Evolutionary conservation across 2,888 invertebrate genomes (phyloP).

Genomic region (Drosophila bunnanda): DNA sequence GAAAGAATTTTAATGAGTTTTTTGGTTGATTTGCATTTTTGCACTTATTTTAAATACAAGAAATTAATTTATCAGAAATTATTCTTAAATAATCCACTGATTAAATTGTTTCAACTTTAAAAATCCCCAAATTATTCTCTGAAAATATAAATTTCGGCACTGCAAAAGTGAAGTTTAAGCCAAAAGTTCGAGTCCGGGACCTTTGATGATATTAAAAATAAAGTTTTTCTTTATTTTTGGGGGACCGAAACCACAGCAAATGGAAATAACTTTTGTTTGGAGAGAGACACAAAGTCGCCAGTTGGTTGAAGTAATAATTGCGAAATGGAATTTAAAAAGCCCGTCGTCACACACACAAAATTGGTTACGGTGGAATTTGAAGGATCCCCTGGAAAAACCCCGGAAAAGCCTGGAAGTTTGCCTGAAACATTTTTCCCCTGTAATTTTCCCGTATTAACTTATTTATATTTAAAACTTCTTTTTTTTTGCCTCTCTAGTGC

Average conservation of each 20-base stretch:
- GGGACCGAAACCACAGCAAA: slow-evolving; percentile 19
- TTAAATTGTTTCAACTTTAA: background rate
- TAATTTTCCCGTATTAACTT: background rate
- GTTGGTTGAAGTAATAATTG: slow-evolving; percentile 6
- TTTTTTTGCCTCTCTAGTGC: background rate
- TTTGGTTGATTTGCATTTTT: background rate
- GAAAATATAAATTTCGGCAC: background rate
- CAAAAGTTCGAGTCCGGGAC: slow-evolving; percentile 5
- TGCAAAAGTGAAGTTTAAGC: slow-evolving; percentile 3
- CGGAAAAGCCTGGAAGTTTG: too few species aligned
- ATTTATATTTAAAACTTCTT: slow-evolving; percentile 10
- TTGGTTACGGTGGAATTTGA: slow-evolving; percentile 6
- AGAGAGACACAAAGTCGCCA: slow-evolving; percentile 9
- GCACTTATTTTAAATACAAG: too few species aligned
- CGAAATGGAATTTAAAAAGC: slow-evolving; percentile 14
- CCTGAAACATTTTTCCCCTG: background rate
- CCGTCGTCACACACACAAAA: background rate
- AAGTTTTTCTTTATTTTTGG: slow-evolving; percentile 12
- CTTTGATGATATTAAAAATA: slow-evolving; percentile 21
- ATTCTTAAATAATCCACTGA: background rate
- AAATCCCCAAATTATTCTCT: background rate
- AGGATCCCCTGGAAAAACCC: background rate
- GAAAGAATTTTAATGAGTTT: background rate
- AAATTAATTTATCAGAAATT: background rate
- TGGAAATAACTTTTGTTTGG: slow-evolving; percentile 22